These are phyloP conservation scores for Tragelaphus strepsiceros DNA, from an alignment of 2,113 vertebrate species.

Conservation along the genomic window DNA sequence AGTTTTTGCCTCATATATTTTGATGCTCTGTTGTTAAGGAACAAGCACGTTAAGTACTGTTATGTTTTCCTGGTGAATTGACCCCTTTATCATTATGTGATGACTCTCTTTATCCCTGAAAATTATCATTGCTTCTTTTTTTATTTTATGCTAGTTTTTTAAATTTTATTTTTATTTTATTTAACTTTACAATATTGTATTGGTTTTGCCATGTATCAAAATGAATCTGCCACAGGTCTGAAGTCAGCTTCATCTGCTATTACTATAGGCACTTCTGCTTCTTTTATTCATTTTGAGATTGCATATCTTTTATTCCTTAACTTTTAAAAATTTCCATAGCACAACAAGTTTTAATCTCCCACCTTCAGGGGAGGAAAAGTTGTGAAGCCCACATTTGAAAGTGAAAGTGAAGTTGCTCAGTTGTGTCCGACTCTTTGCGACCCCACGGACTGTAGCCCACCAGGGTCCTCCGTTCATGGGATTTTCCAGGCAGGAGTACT, in stretches of 20 bases:
- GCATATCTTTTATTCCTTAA: not conserved
- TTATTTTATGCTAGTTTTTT: too few species aligned
- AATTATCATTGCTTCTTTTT: not conserved
- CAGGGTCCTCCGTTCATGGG: not conserved
- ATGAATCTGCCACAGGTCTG: not conserved
- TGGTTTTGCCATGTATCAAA: too few species aligned
- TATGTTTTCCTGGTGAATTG: not conserved
- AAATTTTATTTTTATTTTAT: too few species aligned
- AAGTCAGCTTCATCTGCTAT: not conserved
- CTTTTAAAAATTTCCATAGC: not conserved
- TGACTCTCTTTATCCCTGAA: not conserved
- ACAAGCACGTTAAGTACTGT: not conserved
- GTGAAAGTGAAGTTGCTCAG: not conserved
- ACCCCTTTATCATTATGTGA: not conserved
- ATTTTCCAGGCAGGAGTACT: not conserved
- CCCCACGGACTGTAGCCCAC: not conserved
- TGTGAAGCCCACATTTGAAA: not conserved
- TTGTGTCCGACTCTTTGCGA: rapidly evolving
- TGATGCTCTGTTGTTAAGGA: not conserved
- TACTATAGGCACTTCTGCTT: not conserved
- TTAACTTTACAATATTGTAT: too few species aligned
- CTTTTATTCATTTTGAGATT: not conserved
- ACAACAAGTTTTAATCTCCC: slow-evolving; percentile 48
- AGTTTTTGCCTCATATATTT: not conserved
- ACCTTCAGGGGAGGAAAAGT: not conserved